Evolutionary conservation across 1,140 invertebrate species (phyloP).

Genomic region (Bursaphelenchus mucronatus): DNA sequence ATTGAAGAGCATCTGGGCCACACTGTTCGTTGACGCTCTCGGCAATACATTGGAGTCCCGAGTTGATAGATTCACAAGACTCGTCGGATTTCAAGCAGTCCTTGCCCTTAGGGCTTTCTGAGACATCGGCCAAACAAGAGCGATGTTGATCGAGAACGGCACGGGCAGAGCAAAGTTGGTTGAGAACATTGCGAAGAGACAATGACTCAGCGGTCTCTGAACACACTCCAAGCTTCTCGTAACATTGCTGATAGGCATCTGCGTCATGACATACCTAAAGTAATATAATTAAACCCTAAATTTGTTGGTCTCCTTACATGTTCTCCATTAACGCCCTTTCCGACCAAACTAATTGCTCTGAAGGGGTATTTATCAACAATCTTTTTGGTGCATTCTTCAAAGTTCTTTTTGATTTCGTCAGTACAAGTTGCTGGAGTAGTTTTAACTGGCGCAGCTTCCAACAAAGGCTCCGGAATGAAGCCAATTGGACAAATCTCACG

Average conservation of each 20-base stretch:
- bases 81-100: constrained; percentile 24
- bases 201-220: constrained; percentile 23
- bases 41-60: constrained; percentile 39
- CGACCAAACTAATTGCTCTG: constrained; percentile 27
- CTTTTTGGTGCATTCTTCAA: constrained; percentile 1
- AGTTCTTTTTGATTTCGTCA: constrained; percentile 5
- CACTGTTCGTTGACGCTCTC: constrained; percentile 28
- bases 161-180: constrained; percentile 33
- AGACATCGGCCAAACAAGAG: constrained; percentile 31
- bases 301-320: constrained; percentile 16
- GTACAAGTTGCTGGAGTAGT: constrained; percentile 27
- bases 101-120: constrained; percentile 24
- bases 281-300: constrained; percentile 10
- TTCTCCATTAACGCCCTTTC: constrained; percentile 2
- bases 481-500: constrained; percentile 43
- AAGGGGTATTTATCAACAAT: constrained; percentile 37
- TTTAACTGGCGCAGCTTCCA: neutral
- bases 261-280: constrained; percentile 42
- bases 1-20: constrained; percentile 42
- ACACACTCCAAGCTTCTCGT: constrained; percentile 37
- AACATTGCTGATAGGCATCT: constrained; percentile 26
- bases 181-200: constrained; percentile 35
- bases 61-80: constrained; percentile 22
- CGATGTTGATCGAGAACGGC: constrained; percentile 42
- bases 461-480: constrained; percentile 19